Evolutionary conservation across 2,113 vertebrate species (phyloP), one percentile per base, ranked within the genome.

Genomic region (Vireo altiloquus): DNA sequence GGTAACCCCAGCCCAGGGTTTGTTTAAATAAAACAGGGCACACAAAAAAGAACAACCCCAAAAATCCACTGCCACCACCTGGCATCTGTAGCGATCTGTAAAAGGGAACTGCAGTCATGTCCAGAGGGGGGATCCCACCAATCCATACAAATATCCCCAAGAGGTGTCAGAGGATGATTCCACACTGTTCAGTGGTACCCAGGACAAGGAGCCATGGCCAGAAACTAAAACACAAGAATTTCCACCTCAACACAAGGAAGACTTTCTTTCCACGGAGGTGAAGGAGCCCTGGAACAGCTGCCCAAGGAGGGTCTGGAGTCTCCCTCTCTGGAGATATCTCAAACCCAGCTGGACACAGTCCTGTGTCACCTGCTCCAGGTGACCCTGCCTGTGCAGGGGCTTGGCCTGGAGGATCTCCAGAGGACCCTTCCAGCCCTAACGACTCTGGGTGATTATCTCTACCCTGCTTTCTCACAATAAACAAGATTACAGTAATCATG

Each of bases 41-140:
- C 4, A 35, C 7, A 50, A 39, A 56, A 37, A 20, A 54, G 10
- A 60, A 19, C 24, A 63, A 28, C 18, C 15, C 33, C 46, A 17
- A 54, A 89, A 39, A 1, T 25, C 6, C 57, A 30, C 23, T 9
- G 56, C 39, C 44, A 52, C 22, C 65, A 28, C 12, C 35, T n/a
- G 19, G 22, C 60, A 30, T 0, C 69, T 39, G 50, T 5, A 35
- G 10, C 0, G 25, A 27, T 25, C 12, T 66, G 21, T 5, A 14
- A 6, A 39, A 28, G 1, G 37, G 33, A 75, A 33, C 1, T 56
- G 46, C 20, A 46, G 9, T 6, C 23, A 1, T 4, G 4, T 13
- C 5, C 70, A 76, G 28, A 53, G 37, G 14, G 19, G 37, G 59
- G 21, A 52, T 27, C 7, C 42, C 79, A 42, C 2, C 25, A 20